phyloP scores from a whole-genome alignment of 1,140 invertebrate species.

The Physella acuta region DNA sequence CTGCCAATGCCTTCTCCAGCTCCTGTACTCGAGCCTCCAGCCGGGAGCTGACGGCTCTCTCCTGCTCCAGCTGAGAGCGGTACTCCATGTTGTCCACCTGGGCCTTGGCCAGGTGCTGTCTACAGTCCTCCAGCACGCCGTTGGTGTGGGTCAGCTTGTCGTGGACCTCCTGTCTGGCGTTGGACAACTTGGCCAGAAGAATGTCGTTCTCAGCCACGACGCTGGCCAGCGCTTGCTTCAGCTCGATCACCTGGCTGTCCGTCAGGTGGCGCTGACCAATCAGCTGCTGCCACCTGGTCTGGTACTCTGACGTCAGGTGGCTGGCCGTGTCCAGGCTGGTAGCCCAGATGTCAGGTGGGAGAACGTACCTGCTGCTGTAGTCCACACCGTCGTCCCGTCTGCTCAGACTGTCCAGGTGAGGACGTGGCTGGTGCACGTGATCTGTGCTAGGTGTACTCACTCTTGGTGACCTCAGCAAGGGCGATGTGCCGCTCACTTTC shows the following conservation, averaged over 20 bases:
- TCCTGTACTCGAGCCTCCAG: conserved; percentile 38
- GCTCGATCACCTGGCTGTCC: conserved; percentile 43
- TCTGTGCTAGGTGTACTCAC: no score
- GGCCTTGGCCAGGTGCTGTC: conserved; percentile 43
- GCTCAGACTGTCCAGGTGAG: no score
- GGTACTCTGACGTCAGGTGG: conserved; percentile 31
- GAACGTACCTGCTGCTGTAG: no score
- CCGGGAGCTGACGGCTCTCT: conserved; percentile 33
- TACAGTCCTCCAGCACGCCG: conserved; percentile 49
- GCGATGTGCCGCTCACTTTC: conserved; percentile 1
- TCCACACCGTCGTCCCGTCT: no score
- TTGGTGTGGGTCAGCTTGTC: conserved; percentile 49
- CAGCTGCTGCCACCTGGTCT: conserved; percentile 37
- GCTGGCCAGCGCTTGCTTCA: conserved; percentile 50
- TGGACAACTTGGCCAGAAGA: conserved; percentile 47
- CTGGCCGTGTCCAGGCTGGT: conserved; percentile 35
- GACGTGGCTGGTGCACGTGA: no score
- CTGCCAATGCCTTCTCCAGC: conserved; percentile 32
- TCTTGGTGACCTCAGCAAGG: no score
- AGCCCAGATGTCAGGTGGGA: conserved; percentile 49
- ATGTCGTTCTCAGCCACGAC: conserved; percentile 51
- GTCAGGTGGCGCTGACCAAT: conserved; percentile 31
- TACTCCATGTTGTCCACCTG: conserved; percentile 53
- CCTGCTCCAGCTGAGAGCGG: conserved; percentile 40
- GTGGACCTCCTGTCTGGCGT: conserved; percentile 45